phyloP scores from a whole-genome alignment of 2,797 vertebrate species.

The Malacoraja senta region DNA sequence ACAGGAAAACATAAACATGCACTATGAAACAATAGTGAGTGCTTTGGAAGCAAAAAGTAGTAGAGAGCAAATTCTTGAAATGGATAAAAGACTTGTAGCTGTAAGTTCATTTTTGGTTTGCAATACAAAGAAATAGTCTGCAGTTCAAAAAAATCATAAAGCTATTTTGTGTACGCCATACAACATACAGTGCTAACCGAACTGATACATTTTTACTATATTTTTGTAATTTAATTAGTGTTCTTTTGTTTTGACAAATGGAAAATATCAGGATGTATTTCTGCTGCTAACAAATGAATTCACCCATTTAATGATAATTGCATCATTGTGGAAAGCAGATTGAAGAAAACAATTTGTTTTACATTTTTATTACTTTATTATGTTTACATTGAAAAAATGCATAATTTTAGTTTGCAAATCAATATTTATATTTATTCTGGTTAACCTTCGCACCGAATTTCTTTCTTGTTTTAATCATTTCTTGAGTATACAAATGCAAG shows the following conservation, averaged over 20 bases:
- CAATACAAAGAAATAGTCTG: not conserved
- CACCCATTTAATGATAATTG: not conserved
- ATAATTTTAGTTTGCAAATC: not conserved
- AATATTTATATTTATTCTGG: not conserved
- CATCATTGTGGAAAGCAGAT: not conserved
- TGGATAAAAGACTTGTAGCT: slow-evolving; percentile 51
- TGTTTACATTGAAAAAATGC: not conserved
- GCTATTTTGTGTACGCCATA: not conserved
- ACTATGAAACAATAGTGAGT: slow-evolving; percentile 50
- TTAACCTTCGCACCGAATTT: not conserved
- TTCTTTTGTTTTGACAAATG: not conserved
- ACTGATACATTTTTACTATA: not conserved
- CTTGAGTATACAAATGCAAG: not conserved
- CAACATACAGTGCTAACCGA: not conserved
- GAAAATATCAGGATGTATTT: not conserved
- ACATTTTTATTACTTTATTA: not conserved
- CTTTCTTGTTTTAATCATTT: not conserved
- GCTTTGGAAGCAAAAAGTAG: slow-evolving; percentile 52
- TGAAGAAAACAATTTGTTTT: not conserved
- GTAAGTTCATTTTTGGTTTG: slow-evolving; percentile 51
- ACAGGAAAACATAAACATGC: slow-evolving; percentile 51
- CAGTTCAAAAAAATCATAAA: not conserved
- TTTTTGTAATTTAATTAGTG: not conserved
- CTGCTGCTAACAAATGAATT: not conserved
- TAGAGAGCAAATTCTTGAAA: slow-evolving; percentile 55